These are phyloP conservation scores for Daboia siamensis DNA, from an alignment of 2,113 vertebrate species.

Conservation along the genomic window DNA sequence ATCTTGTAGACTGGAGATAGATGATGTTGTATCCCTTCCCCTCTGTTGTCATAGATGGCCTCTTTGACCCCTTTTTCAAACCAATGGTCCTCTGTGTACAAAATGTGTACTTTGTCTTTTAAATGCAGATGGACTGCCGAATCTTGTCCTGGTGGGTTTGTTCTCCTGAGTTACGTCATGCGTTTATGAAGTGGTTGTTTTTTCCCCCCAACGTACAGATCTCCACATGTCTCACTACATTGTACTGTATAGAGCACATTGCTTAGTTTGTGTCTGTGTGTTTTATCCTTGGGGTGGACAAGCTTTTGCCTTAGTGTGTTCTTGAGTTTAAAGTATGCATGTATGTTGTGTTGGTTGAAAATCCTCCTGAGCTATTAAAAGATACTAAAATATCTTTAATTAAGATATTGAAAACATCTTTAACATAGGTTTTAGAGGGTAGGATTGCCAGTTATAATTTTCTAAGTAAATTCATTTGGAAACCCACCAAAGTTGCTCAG, in stretches of 20 bases:
- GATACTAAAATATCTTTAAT: not conserved
- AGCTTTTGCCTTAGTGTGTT: not conserved
- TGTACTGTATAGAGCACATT: not conserved
- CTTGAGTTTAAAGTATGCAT: not conserved
- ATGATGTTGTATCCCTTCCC: not conserved
- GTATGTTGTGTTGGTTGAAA: not conserved
- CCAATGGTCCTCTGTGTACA: not conserved
- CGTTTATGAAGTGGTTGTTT: not conserved
- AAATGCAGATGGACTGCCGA: not conserved
- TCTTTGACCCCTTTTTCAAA: not conserved
- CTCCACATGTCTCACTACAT: not conserved
- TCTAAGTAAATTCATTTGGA: not conserved
- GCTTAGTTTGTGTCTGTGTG: not conserved
- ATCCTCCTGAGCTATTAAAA: not conserved
- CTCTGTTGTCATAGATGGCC: not conserved
- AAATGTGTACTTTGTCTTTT: not conserved
- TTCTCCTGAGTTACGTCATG: not conserved
- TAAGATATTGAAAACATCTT: not conserved
- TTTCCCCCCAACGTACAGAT: not conserved
- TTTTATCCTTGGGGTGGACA: not conserved
- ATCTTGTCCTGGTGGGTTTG: not conserved
- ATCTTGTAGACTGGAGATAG: not conserved
- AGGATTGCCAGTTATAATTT: not conserved
- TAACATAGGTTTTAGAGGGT: not conserved
- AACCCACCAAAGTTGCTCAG: not conserved